Base-by-base conservation (phyloP, 2,888 invertebrate species). In the Spisula solida region DNA sequence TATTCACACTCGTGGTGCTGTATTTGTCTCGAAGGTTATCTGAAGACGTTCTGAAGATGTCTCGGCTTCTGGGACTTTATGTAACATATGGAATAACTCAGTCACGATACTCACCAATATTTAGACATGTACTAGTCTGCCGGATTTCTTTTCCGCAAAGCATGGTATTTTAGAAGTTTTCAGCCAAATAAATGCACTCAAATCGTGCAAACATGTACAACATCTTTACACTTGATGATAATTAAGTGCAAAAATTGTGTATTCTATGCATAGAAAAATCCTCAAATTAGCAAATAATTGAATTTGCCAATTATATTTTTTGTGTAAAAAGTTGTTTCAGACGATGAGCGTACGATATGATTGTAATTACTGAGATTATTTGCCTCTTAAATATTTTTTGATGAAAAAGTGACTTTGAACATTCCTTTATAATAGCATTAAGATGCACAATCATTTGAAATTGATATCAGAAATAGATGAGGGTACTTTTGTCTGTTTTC, bases 21-120 rank as follows among this genome's bases (percentile, higher is more conserved):
- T 75, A 31, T 75, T 31, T 75, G 34, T 75, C 75, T 31, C 16
- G 31, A 34, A 75, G 75, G 75, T 75, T 75, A 75, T 75, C 75
- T 31, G 0, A 75, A 10, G 34, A 14, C 75, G 31, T 75, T 75
- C 14, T 31, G 31, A 31, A 16, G 29, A 75, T 34, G 75, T 34
- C 75, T 16, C 75, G 75, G 75, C 75, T 75, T 31, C 75, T 75
- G 75, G n/a, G 75, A 31, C 34, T 34, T 75, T 75, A 75, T 75
- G 75, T 31, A 75, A 75, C 2, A n/a, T 75, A 31, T 75, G 31
- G 75, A 34, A 75, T 31, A 31, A 75, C 12, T 75, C 75, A 75
- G 75, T 75, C 75, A 75, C 75, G 75, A 75, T 25, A 75, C 6
- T 75, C 18, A 14, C 29, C 31, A 31, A 18, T 25, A 18, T 75